Evolutionary conservation across 2,797 vertebrate genomes (phyloP).

Genomic region (Lepus townsendii): DNA sequence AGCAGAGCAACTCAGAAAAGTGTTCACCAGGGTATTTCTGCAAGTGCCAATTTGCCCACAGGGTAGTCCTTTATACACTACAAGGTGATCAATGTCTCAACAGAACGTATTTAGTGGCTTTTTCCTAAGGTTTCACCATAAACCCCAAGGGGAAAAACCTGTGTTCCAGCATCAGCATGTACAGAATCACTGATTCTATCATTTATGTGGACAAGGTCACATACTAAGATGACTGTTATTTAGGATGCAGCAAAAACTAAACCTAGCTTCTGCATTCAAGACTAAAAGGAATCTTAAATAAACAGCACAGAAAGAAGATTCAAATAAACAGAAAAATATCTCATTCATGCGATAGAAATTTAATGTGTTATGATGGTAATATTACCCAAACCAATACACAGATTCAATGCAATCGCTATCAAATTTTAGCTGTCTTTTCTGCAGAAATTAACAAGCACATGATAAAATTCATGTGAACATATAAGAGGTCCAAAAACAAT

Average conservation of each 20-base stretch:
- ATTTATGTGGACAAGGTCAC: background rate
- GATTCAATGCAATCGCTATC: background rate
- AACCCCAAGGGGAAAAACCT: background rate
- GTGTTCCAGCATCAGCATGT: background rate
- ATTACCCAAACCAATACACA: background rate
- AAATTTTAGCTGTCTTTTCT: background rate
- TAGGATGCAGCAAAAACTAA: constrained; percentile 33
- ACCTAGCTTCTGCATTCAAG: background rate
- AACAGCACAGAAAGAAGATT: background rate
- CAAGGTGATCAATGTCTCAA: background rate
- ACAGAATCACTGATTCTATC: background rate
- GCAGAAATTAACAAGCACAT: background rate
- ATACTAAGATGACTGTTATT: background rate
- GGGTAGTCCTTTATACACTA: background rate
- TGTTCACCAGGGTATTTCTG: background rate
- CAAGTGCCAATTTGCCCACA: background rate
- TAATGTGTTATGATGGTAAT: background rate
- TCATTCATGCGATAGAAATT: background rate
- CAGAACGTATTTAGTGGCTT: background rate
- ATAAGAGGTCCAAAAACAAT: background rate
- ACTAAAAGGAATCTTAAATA: constrained; percentile 27
- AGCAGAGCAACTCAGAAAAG: background rate
- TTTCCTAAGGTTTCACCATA: background rate
- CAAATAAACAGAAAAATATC: background rate
- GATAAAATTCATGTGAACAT: background rate